Evolutionary conservation across 2,888 invertebrate species (phyloP).

Genomic region (Gastracanthus pulcherrimus): DNA sequence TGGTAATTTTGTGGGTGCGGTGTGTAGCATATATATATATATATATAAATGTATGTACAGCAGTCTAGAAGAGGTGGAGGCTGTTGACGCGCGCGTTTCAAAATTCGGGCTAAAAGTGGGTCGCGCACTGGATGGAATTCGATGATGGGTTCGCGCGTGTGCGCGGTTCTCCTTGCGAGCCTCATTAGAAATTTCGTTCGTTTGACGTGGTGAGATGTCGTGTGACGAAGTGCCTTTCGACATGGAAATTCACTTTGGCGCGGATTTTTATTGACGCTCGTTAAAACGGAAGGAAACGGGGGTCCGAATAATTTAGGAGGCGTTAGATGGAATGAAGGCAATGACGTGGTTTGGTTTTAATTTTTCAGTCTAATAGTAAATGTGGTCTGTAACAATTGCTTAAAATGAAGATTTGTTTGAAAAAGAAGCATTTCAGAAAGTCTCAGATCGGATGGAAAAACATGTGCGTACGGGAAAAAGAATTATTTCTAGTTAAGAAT

Average conservation of each 20-base stretch:
- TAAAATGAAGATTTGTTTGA: no score
- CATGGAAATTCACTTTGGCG: conserved; percentile 1
- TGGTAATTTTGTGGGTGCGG: conserved; percentile 67
- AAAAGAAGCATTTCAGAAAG: no score
- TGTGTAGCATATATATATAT: no score
- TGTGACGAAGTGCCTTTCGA: not conserved
- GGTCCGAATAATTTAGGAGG: not conserved
- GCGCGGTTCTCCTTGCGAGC: no score
- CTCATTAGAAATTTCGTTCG: conserved; percentile 7
- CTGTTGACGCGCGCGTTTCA: not conserved
- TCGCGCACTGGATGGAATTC: not conserved
- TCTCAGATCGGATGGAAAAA: no score
- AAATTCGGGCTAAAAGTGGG: conserved; percentile 24
- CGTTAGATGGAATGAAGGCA: not conserved
- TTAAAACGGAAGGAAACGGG: not conserved
- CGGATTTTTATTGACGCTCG: not conserved
- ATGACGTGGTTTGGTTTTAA: no score
- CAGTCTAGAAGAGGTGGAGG: no score
- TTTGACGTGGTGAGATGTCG: not conserved
- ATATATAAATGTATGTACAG: not conserved
- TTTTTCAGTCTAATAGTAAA: no score
- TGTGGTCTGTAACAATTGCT: no score
- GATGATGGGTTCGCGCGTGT: not conserved
- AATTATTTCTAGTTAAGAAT: no score
- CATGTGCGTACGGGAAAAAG: no score